Evolutionary conservation across 2,888 invertebrate species (phyloP).

Genomic region (Loripinus fragilis): DNA sequence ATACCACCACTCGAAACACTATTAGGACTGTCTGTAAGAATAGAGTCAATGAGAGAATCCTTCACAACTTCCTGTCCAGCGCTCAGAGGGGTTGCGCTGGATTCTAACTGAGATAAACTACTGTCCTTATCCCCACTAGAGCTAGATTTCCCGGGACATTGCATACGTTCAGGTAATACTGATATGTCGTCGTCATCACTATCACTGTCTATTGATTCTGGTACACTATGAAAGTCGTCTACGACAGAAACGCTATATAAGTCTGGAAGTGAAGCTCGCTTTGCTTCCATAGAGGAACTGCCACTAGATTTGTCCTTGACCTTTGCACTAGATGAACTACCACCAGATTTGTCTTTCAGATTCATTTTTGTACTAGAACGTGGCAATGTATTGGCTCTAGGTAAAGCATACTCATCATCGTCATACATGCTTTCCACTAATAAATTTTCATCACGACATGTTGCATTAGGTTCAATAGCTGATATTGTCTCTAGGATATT

Average conservation of each 20-base stretch:
- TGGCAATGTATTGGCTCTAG: conserved; percentile 69
- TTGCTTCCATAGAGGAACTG: conserved; percentile 67
- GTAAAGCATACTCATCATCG: conserved; percentile 50
- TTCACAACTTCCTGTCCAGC: conserved; percentile 33
- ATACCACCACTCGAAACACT: conserved; percentile 77
- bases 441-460: conserved; percentile 55
- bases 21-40: conserved; percentile 77
- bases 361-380: conserved; percentile 70
- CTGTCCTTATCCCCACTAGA: conserved; percentile 67
- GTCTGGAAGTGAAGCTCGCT: conserved; percentile 66
- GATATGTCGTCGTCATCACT: conserved; percentile 56
- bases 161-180: conserved; percentile 65
- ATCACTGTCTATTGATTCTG: conserved; percentile 53
- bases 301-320: conserved; percentile 66
- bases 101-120: conserved; percentile 31
- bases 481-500: conserved; percentile 60
- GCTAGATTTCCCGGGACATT: conserved; percentile 74
- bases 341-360: conserved; percentile 63
- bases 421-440: conserved; percentile 66
- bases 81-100: conserved; percentile 28
- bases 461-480: conserved; percentile 63
- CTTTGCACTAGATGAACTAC: conserved; percentile 61
- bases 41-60: conserved; percentile 71
- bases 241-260: conserved; percentile 58
- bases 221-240: conserved; percentile 62